phyloP scores from a whole-genome alignment of 92 coral and sea anemone genomes.

The Pocillopora meandrina region DNA sequence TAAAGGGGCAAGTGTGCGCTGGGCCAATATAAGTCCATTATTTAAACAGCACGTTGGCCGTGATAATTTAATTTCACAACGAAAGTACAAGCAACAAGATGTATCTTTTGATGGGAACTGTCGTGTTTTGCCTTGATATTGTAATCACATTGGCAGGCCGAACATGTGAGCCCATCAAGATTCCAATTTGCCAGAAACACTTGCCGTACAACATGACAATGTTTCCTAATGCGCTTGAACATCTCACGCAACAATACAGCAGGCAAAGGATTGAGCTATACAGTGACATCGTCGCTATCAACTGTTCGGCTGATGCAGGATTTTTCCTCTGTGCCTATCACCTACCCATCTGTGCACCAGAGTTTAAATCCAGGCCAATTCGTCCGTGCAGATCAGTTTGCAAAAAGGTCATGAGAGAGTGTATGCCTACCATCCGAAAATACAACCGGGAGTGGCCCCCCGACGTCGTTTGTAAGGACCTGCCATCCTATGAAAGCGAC shows the following conservation, averaged over 20 bases:
- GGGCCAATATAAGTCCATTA: conserved; percentile 34
- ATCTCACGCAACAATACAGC: conserved; percentile 54
- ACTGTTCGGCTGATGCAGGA: conserved; percentile 71
- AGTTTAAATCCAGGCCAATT: conserved; percentile 58
- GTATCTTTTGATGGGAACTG: neutral
- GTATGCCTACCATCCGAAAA: conserved; percentile 56
- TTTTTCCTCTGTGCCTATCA: conserved; percentile 81
- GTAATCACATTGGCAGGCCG: conserved; percentile 7
- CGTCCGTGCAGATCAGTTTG: conserved; percentile 85
- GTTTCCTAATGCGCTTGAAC: conserved; percentile 71
- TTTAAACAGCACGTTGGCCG: conserved; percentile 38
- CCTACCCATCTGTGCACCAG: conserved; percentile 75
- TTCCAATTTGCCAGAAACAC: conserved; percentile 61
- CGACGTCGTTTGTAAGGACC: conserved; percentile 60
- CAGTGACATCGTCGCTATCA: conserved; percentile 53
- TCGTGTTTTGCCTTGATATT: neutral
- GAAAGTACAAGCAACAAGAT: conserved; percentile 21
- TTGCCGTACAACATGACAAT: conserved; percentile 85
- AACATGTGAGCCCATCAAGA: conserved; percentile 65
- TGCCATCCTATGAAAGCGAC: conserved; percentile 71
- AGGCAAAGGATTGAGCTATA: conserved; percentile 41
- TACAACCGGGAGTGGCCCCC: conserved; percentile 58
- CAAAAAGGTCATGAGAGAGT: conserved; percentile 64
- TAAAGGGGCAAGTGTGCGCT: conserved; percentile 20
- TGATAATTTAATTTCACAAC: conserved; percentile 1